phyloP scores from a whole-genome alignment of 1,140 invertebrate species.

The Cyclina sinensis region DNA sequence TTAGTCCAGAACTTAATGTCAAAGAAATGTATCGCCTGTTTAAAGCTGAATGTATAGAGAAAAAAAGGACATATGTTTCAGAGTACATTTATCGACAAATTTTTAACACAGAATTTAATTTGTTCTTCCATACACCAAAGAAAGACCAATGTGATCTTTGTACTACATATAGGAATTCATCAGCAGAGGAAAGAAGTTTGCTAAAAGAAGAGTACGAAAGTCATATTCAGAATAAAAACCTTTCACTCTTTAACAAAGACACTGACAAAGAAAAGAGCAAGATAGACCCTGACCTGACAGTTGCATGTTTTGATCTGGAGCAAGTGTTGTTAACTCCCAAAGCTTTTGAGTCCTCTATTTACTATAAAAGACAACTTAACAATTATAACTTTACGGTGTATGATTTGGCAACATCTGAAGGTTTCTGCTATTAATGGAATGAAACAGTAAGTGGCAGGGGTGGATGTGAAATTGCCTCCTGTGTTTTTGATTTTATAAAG shows the following conservation, averaged over 20 bases:
- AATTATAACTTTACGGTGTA: slow-evolving; percentile 40
- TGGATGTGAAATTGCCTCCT: no score
- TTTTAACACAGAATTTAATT: slow-evolving; percentile 19
- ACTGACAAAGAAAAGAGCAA: not conserved
- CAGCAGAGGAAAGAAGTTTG: not conserved
- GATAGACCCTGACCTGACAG: not conserved
- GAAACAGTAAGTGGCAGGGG: no score
- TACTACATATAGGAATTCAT: not conserved
- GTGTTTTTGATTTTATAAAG: no score
- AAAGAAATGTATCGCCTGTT: slow-evolving; percentile 41
- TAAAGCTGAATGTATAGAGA: not conserved
- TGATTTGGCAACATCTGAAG: not conserved
- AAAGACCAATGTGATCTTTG: slow-evolving; percentile 52
- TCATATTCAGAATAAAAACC: not conserved
- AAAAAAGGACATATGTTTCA: not conserved
- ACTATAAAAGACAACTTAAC: slow-evolving; percentile 35
- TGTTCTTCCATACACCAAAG: no score
- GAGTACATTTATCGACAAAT: not conserved
- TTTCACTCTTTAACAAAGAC: not conserved
- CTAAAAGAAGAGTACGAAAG: not conserved
- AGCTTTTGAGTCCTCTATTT: slow-evolving; percentile 6
- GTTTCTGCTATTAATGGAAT: slow-evolving; percentile 36
- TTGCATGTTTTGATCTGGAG: slow-evolving; percentile 17
- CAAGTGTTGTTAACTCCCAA: slow-evolving; percentile 14
- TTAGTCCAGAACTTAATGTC: slow-evolving; percentile 14